Conservation (phyloP, 2,113 vertebrate genomes). For the Nothoprocta perdicaria region DNA sequence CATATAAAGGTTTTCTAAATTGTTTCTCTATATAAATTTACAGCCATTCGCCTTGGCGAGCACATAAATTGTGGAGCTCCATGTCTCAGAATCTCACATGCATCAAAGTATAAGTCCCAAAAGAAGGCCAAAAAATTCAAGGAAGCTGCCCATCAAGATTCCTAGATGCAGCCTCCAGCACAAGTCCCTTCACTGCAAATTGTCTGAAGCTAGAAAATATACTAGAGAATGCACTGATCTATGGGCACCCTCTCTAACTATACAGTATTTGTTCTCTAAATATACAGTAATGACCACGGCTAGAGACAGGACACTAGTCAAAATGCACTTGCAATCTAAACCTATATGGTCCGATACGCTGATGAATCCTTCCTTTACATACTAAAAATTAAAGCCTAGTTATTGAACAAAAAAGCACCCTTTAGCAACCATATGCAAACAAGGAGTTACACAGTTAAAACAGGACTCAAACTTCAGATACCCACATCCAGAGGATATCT, state of each 20-base stretch:
- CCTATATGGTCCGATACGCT: neutral
- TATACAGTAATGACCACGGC: neutral
- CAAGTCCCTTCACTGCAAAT: neutral
- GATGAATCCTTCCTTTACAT: neutral
- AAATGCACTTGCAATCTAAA: neutral
- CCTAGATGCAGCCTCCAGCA: neutral
- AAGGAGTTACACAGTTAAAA: neutral
- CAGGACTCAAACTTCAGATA: neutral
- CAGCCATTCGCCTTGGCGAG: neutral
- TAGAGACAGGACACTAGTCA: neutral
- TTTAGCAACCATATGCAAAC: neutral
- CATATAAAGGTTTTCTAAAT: neutral
- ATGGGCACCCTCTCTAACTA: neutral
- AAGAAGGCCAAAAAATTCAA: neutral
- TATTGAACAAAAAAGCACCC: neutral
- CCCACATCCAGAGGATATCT: neutral
- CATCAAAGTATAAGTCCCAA: neutral
- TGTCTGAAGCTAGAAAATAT: neutral
- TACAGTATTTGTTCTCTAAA: neutral
- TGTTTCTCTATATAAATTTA: neutral
- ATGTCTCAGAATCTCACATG: neutral
- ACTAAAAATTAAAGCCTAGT: neutral
- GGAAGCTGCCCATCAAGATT: neutral
- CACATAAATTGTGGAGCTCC: neutral
- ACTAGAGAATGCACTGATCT: neutral